Conservation (phyloP, 2,797 vertebrate species). For the Aplochiton taeniatus region DNA sequence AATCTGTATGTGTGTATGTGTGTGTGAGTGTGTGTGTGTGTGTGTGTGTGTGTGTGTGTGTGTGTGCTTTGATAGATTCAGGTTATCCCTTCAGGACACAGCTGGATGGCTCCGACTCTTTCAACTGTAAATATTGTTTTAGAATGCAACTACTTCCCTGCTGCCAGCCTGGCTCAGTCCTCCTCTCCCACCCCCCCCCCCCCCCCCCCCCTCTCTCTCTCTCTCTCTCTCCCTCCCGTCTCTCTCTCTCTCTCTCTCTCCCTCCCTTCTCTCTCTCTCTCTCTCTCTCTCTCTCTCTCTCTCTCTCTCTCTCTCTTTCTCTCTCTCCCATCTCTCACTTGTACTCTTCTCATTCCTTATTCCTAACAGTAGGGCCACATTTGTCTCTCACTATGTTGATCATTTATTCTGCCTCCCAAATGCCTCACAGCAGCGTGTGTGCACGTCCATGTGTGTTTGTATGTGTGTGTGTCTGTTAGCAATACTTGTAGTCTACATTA, state of each 20-base stretch:
- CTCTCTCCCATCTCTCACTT: not conserved
- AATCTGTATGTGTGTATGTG: constrained; percentile 14
- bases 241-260: not conserved
- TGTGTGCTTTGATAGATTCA: constrained; percentile 4
- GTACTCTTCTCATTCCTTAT: constrained; percentile 5
- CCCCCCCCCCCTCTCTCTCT: not conserved
- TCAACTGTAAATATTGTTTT: not conserved
- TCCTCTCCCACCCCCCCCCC: too few species aligned
- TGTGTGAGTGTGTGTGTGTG: constrained; percentile 5
- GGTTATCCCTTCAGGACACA: not conserved
- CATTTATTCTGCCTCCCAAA: not conserved
- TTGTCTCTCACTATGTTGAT: too few species aligned
- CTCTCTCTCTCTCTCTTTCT: not conserved
- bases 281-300: not conserved
- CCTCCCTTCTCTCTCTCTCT: not conserved
- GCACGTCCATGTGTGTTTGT: constrained; percentile 3
- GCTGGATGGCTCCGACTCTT: not conserved
- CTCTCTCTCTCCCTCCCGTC: not conserved
- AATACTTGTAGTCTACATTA: not conserved
- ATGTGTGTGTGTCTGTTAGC: not conserved
- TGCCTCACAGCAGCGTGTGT: constrained; percentile 3
- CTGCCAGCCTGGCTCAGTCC: too few species aligned
- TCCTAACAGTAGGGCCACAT: too few species aligned
- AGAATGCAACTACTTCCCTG: not conserved
- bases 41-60: constrained; percentile 10